These are phyloP conservation scores for Oreochromis niloticus DNA, from an alignment of 2,113 vertebrate genomes.

Conservation along the genomic window DNA sequence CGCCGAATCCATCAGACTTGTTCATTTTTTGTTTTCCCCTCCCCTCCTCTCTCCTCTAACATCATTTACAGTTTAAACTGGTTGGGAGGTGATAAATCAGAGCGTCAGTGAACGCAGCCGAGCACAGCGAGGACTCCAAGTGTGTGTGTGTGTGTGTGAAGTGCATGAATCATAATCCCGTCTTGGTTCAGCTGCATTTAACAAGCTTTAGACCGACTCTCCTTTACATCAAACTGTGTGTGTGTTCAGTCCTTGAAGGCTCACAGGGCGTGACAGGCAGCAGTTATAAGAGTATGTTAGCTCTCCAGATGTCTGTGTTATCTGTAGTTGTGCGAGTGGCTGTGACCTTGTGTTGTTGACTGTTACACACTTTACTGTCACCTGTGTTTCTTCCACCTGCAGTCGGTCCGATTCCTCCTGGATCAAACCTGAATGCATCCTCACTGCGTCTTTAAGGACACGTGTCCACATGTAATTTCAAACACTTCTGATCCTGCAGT, in stretches of 20 bases:
- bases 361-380: background rate
- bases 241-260: constrained; percentile 42
- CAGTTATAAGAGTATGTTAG: constrained; percentile 17
- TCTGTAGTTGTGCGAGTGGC: background rate
- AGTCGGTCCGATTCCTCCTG: background rate
- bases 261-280: constrained; percentile 19
- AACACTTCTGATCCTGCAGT: too few relatives aligned
- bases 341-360: constrained; percentile 36
- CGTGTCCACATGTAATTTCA: background rate
- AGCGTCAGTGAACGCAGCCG: constrained; percentile 8
- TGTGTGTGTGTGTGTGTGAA: background rate
- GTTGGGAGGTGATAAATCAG: constrained; percentile 33
- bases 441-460: background rate
- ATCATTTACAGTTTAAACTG: constrained; percentile 6
- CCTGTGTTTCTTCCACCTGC: background rate
- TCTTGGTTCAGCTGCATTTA: constrained; percentile 49
- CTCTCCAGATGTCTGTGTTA: constrained; percentile 31
- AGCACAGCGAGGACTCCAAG: background rate
- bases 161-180: constrained; percentile 48
- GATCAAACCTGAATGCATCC: background rate
- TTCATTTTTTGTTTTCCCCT: background rate
- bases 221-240: constrained; percentile 21
- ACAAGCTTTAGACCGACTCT: constrained; percentile 45
- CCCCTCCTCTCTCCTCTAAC: background rate
- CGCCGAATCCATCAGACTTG: background rate